phyloP scores from a whole-genome alignment of 2,797 vertebrate genomes.

The Myotis myotis region DNA sequence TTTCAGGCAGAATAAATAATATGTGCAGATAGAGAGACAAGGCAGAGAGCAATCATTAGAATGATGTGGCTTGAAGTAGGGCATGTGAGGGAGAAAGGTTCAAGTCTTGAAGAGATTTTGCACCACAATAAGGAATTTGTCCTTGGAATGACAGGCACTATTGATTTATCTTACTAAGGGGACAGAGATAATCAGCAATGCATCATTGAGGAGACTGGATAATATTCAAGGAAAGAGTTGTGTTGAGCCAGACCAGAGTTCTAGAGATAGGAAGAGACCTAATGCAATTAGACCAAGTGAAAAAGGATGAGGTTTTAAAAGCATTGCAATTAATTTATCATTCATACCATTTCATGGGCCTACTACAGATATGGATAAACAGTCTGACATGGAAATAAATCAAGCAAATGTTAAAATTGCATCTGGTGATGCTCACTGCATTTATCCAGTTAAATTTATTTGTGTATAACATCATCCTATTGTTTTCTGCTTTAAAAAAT shows the following conservation, averaged over 20 bases:
- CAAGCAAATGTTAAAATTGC: slow-evolving; percentile 64
- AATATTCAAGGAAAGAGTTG: background rate
- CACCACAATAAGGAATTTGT: background rate
- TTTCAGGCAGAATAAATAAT: background rate
- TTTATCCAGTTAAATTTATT: slow-evolving; percentile 55
- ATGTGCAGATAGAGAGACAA: background rate
- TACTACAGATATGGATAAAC: slow-evolving; percentile 60
- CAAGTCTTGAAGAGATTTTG: background rate
- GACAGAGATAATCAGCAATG: slow-evolving; percentile 22
- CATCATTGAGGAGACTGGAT: background rate
- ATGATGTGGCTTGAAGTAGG: background rate
- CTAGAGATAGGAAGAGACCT: background rate
- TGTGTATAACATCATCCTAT: background rate
- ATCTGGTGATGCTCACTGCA: slow-evolving; percentile 43
- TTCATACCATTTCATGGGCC: slow-evolving; percentile 54
- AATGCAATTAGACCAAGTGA: slow-evolving; percentile 15
- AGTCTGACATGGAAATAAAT: slow-evolving; percentile 72
- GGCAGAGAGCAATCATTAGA: background rate
- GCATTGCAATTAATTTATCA: slow-evolving; percentile 51
- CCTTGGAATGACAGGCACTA: background rate
- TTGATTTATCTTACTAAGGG: slow-evolving; percentile 24
- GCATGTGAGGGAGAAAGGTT: background rate
- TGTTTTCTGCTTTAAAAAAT: background rate
- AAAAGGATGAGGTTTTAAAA: background rate
- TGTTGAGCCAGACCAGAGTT: background rate